Percentiles rank a stretch among this genome's conserved stretches.
phyloP scores from a whole-genome alignment of 2,113 vertebrate species.

The Dasyprocta punctata region DNA sequence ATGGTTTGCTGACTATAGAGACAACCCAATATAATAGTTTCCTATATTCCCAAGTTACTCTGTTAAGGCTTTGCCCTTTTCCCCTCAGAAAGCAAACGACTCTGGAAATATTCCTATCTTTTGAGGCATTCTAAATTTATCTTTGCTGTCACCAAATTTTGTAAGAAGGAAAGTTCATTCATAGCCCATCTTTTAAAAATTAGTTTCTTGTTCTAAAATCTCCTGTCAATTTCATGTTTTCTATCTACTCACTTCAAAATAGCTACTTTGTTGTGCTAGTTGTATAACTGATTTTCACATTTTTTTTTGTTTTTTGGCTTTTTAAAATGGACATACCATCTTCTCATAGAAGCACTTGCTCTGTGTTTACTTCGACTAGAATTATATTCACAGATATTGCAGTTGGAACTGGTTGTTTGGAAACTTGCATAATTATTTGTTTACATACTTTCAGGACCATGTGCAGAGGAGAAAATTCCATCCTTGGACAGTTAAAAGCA shows the following conservation, averaged over 20 bases:
- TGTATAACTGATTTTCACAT: not conserved
- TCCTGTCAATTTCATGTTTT: conserved; percentile 24
- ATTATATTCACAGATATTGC: not conserved
- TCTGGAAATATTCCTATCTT: not conserved
- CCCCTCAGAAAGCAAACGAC: not conserved
- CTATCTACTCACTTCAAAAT: not conserved
- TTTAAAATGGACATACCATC: not conserved
- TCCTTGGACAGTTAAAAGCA: conserved; percentile 92
- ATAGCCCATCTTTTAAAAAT: conserved; percentile 21
- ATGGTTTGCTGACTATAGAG: not conserved
- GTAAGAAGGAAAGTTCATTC: conserved; percentile 50
- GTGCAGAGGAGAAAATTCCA: conserved; percentile 95
- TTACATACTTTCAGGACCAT: conserved; percentile 92
- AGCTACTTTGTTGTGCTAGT: not conserved
- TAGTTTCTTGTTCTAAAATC: conserved; percentile 38
- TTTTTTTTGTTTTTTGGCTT: not conserved
- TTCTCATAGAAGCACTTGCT: conserved; percentile 15
- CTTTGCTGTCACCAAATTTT: conserved; percentile 41
- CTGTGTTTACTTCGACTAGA: not conserved
- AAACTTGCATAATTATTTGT: conserved; percentile 31
- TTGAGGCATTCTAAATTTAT: conserved; percentile 41
- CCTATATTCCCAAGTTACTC: conserved; percentile 49
- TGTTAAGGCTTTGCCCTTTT: conserved; percentile 29
- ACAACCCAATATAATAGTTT: not conserved
- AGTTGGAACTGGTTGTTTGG: not conserved